Base-by-base conservation (phyloP, 2,797 vertebrate genomes). In the Tinamus major region DNA sequence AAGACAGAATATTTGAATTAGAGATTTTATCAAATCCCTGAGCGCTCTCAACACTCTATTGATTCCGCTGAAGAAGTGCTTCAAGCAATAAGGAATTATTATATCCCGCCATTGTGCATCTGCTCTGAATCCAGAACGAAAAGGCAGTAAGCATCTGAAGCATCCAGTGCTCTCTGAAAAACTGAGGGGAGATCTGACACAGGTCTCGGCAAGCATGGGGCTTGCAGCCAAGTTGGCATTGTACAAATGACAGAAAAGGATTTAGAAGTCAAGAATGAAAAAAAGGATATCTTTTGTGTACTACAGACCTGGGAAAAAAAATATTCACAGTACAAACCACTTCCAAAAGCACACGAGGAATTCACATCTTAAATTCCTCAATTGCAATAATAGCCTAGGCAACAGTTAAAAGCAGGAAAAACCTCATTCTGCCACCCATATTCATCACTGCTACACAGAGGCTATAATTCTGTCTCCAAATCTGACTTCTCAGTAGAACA, bases 261-360 rank as follows among this genome's bases (percentile, higher is more conserved):
- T 72, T 81, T 72, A 44, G 51, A 6, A 68, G 61, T 64, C 56
- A 85, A 94, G 94, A 91, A n/a, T 42, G 69, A 75, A 91, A 89
- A 51, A 26, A 51, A 51, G 41, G 51, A n/a, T 20, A n/a, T n/a
- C 31, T 56, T n/a, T 56, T 56, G 55, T 56, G 71, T 77, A 85
- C 85, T 41, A 29, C 29, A 82, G 85, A 93, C 59, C 51, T 70
- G 16, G 35, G 82, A 79, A 53, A 55, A 83, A 87, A 87, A 88
- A 10, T 62, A 68, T 19, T 46, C 56, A 64, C 13, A 63, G 79
- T 19, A 55, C 29, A 5, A 46, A 7, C 16, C 46, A 81, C 70
- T 77, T 89, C 75, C 48, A 74, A 78, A 88, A 85, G 24, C 17
- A 49, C 6, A 16, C 10, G 71, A 62, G 29, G 8, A 86, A 29